Evolutionary conservation across 2,113 vertebrate species (phyloP), one percentile per base, ranked within the genome.

Genomic region (Gallinago paraguaiae): DNA sequence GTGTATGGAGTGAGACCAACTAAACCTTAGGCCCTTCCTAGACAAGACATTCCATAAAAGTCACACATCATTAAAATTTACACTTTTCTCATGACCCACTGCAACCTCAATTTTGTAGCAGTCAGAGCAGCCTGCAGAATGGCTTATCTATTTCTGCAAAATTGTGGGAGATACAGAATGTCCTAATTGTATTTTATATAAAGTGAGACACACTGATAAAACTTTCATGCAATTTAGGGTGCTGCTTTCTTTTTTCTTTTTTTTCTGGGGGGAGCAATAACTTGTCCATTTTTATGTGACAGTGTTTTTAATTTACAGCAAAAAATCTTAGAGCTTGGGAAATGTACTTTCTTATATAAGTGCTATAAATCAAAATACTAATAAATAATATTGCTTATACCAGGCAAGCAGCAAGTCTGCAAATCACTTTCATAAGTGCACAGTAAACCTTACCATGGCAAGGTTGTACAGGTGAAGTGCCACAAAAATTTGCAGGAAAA

Each of bases 371-470:
- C 93, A 90, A 90, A 96, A 20, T 27, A 56, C 63, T 69, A 90
- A 94, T 92, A 96, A 93, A 97, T 95, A 93, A 96, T 92, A 90
- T 75, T 90, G 22, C 57, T 68, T 86, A 71, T 68, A 78, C 17
- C 43, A 88, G 43, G 69, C 33, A 83, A 90, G 60, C 46, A 90
- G 56, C 16, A 92, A 82, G 72, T 28, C 83, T 94, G 46, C 48
- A 96, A 96, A 83, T 93, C 51, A 39, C 65, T 88, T 94, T 84
- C 45, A 48, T 23, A 94, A 91, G 75, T 31, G 56, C 24, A 78
- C 56, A 63, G 76, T 92, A 94, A 97, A 86, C 88, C 33, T 77
- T 88, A 70, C 71, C 35, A 88, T 83, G 70, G 11, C 75, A 94
- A 86, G 93, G 69, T 39, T 93, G 51, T 70, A 19, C 76, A 92